Evolutionary conservation across 2,797 vertebrate genomes (phyloP).

Genomic region (Gila robusta): DNA sequence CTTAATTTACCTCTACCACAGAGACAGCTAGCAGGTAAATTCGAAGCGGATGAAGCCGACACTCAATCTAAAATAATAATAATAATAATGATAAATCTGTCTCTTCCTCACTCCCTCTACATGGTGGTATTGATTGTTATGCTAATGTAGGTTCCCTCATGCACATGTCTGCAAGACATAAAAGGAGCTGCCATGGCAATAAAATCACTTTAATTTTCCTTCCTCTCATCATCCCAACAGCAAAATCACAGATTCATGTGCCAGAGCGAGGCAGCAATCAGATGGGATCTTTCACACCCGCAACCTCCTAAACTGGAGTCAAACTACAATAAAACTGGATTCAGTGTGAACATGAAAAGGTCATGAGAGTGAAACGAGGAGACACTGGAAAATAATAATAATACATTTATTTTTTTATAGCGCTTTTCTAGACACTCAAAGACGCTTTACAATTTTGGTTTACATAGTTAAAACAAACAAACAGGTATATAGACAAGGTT

Average conservation of each 20-base stretch:
- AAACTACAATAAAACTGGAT: not conserved
- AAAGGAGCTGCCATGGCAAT: conserved; percentile 33
- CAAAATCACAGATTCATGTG: conserved; percentile 19
- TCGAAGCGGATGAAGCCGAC: not conserved
- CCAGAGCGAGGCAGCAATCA: not conserved
- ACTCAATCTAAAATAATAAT: conserved; percentile 43
- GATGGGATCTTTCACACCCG: not conserved
- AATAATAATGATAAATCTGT: conserved; percentile 37
- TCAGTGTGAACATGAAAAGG: conserved; percentile 20
- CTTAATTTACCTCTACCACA: conserved; percentile 36
- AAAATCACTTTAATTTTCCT: conserved; percentile 40
- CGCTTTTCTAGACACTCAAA: no score
- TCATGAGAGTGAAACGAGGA: not conserved
- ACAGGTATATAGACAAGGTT: no score
- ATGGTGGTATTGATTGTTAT: conserved; percentile 43
- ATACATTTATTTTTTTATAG: no score
- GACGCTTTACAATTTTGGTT: no score
- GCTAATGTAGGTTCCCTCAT: conserved; percentile 42
- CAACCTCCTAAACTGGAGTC: conserved; percentile 3
- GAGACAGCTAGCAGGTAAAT: conserved; percentile 36
- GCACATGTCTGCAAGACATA: conserved; percentile 21
- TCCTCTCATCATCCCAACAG: conserved; percentile 16
- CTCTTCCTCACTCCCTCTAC: conserved; percentile 4
- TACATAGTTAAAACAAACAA: no score
- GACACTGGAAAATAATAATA: not conserved